Evolutionary conservation across 1,140 invertebrate genomes (phyloP).

Genomic region (Zaprionus tsacasi): DNA sequence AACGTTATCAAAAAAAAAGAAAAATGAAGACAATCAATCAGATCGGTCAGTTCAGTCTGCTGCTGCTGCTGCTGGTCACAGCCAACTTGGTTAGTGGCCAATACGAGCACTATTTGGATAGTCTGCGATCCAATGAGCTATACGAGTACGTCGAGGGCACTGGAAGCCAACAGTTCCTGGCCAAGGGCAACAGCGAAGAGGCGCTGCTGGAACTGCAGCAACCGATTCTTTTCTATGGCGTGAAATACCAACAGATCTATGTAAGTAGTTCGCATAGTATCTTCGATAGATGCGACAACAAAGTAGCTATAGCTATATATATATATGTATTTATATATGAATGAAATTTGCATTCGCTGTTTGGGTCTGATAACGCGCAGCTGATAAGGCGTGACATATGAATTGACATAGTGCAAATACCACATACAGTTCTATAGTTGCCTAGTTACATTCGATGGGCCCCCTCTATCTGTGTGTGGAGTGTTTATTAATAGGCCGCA

Average conservation of each 20-base stretch:
- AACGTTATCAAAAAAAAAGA: background rate
- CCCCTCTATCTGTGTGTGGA: slow-evolving; percentile 5
- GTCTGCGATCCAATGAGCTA: slow-evolving; percentile 64
- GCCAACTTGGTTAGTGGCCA: slow-evolving; percentile 48
- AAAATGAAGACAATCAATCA: slow-evolving; percentile 52
- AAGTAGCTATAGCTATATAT: slow-evolving; percentile 5
- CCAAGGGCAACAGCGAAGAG: slow-evolving; percentile 83
- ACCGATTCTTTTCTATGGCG: slow-evolving; percentile 90
- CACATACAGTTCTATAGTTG: background rate
- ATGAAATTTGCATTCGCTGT: slow-evolving; percentile 27
- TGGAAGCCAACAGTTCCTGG: slow-evolving; percentile 59
- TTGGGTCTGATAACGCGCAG: background rate
- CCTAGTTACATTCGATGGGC: slow-evolving; percentile 8
- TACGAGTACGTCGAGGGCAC: slow-evolving; percentile 61
- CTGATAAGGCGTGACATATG: slow-evolving; percentile 16
- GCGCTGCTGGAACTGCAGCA: slow-evolving; percentile 85
- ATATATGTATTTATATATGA: slow-evolving; percentile 9
- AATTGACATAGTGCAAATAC: slow-evolving; percentile 52
- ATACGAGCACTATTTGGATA: slow-evolving; percentile 72
- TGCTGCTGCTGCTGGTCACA: slow-evolving; percentile 45
- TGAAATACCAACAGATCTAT: slow-evolving; percentile 88
- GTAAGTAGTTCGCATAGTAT: slow-evolving; percentile 86
- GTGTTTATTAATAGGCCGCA: slow-evolving; percentile 56
- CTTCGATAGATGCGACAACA: slow-evolving; percentile 17
- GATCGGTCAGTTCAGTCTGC: slow-evolving; percentile 42